Conservation (phyloP, 1,140 invertebrate species). For the Aphelinus certus region DNA sequence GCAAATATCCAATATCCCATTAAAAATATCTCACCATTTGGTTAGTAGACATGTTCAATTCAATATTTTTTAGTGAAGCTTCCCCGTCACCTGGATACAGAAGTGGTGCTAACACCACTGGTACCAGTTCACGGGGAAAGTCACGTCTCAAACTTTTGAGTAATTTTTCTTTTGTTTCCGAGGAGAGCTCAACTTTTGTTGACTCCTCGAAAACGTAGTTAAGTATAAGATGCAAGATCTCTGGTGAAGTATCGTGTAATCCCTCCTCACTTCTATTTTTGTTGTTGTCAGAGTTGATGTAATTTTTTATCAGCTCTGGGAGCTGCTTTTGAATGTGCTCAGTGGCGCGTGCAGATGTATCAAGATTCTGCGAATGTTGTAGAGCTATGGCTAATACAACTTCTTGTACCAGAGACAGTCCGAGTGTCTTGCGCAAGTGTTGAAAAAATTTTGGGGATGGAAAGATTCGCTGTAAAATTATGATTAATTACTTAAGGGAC, state of each 20-base stretch:
- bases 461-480: slow-evolving; percentile 69
- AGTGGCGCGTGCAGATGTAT: slow-evolving; percentile 76
- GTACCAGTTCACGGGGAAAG: slow-evolving; percentile 87
- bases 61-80: slow-evolving; percentile 69
- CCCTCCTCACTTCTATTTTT: slow-evolving; percentile 78
- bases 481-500: background rate
- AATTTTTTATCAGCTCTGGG: slow-evolving; percentile 84
- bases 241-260: slow-evolving; percentile 86
- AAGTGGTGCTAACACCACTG: slow-evolving; percentile 86
- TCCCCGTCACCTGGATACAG: slow-evolving; percentile 84
- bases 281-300: slow-evolving; percentile 79
- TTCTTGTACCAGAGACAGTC: slow-evolving; percentile 87
- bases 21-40: slow-evolving; percentile 67
- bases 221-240: slow-evolving; percentile 86
- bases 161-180: slow-evolving; percentile 82
- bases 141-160: slow-evolving; percentile 82
- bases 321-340: slow-evolving; percentile 84
- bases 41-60: slow-evolving; percentile 66
- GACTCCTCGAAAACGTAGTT: slow-evolving; percentile 69
- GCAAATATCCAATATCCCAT: too few species aligned
- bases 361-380: slow-evolving; percentile 79
- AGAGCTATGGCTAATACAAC: slow-evolving; percentile 87
- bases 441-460: slow-evolving; percentile 80
- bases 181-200: slow-evolving; percentile 68
- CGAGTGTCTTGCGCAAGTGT: slow-evolving; percentile 84